Base-by-base conservation (phyloP, 2,797 vertebrate species). In the Psittacula echo region DNA sequence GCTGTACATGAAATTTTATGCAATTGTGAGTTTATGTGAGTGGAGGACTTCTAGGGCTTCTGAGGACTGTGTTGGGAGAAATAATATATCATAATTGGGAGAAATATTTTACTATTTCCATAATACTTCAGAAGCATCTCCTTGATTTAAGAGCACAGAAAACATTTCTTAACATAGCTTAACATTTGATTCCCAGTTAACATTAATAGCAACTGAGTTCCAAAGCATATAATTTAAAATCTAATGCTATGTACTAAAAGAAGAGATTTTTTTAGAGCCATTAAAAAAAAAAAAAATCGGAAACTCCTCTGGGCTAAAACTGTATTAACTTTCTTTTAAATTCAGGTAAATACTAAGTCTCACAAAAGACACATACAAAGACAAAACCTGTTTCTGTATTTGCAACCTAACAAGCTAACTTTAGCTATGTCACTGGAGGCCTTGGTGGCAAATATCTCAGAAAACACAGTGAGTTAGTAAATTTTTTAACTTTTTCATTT, bases 171-270 rank as follows among this genome's bases (percentile, higher is more conserved):
- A 71, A 61, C n/a, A 47, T 48, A 60, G 2, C 6, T 73, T 61
- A 67, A 66, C 7, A 22, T 53, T 87, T 75, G 75, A 1, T 7
- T 7, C 14, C 26, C 44, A 9, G 18, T 2, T 62, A 29, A 32
- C 5, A 68, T 32, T 65, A 66, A 5, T 48, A 64, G 5, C 8
- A 85, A 37, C 11, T 45, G 9, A 56, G 7, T 48, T 14, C 1
- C 39, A 50, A 80, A 85, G 4, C 53, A 9, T 42, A 42, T 27
- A 0, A 54, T 66, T 48, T 76, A 15, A 72, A 72, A 79, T 75
- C 60, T 3, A 37, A 2, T 12, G 1, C 1, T 45, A 22, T 26
- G 1, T 30, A 41, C 6, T 51, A 62, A 85, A 50, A 68, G 2
- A 58, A 51, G 27, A 30, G 6, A 26, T 9, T 30, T 26, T 24